phyloP scores from a whole-genome alignment of 2,113 vertebrate species.

The Etheostoma cragini region DNA sequence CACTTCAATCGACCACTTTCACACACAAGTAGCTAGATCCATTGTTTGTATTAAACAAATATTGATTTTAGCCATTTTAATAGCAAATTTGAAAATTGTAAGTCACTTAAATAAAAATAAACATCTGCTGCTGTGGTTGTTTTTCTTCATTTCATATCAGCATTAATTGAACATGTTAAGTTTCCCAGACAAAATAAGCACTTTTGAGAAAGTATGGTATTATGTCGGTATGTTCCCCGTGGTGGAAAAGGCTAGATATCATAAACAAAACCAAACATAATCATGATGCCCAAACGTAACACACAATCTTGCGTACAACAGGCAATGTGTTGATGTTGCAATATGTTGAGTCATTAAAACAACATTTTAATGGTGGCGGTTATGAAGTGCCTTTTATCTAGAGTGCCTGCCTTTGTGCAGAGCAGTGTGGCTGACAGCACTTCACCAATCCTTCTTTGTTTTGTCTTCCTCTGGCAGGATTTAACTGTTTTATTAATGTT shows the following conservation, averaged over 20 bases:
- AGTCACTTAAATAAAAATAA: neutral
- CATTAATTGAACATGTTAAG: neutral
- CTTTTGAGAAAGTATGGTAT: neutral
- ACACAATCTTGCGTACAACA: neutral
- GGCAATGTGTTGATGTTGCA: neutral
- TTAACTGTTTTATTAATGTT: slow-evolving; percentile 64
- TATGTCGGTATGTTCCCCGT: neutral
- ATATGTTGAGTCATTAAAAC: slow-evolving; percentile 28
- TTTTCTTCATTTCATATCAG: neutral
- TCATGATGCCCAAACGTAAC: neutral
- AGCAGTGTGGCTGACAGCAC: neutral
- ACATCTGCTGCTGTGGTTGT: neutral
- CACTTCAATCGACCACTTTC: neutral
- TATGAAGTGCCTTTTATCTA: slow-evolving; percentile 2
- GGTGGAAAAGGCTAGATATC: neutral
- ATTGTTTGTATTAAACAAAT: neutral
- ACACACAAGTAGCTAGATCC: neutral
- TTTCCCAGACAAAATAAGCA: neutral
- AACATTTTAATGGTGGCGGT: neutral
- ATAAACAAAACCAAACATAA: slow-evolving; percentile 4
- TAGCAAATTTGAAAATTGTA: neutral
- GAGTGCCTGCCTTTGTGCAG: slow-evolving; percentile 10
- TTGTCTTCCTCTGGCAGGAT: slow-evolving; percentile 55
- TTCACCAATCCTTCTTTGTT: slow-evolving; percentile 25
- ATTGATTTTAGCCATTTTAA: neutral